phyloP scores from a whole-genome alignment of 2,797 vertebrate species.

The Corythornis leucogaster region DNA sequence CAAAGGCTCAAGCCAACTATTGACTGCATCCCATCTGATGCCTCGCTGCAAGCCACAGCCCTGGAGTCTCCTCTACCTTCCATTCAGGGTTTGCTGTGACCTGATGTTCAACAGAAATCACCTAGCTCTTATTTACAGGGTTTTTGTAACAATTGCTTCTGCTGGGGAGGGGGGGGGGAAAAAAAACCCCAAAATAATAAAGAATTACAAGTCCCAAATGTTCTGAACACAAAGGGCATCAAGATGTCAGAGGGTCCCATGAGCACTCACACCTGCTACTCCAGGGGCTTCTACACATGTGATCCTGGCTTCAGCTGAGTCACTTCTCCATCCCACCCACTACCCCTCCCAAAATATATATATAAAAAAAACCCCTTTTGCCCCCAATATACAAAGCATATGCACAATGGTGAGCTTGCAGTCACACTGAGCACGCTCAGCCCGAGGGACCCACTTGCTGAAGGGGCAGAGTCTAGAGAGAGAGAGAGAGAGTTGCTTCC shows the following conservation, averaged over 20 bases:
- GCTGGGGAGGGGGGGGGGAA: background rate
- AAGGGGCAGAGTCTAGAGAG: slow-evolving; percentile 56
- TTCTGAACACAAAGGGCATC: slow-evolving; percentile 70
- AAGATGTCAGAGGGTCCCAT: slow-evolving; percentile 69
- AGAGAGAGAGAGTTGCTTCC: background rate
- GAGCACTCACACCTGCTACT: slow-evolving; percentile 68
- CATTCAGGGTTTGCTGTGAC: slow-evolving; percentile 71
- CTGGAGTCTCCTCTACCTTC: slow-evolving; percentile 49
- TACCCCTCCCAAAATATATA: slow-evolving; percentile 65
- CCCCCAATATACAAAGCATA: slow-evolving; percentile 79
- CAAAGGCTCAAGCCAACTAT: slow-evolving; percentile 65
- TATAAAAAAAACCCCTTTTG: slow-evolving; percentile 70
- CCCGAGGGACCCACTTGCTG: slow-evolving; percentile 62
- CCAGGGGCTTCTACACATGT: slow-evolving; percentile 72
- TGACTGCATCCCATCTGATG: slow-evolving; percentile 42
- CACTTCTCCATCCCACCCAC: slow-evolving; percentile 70
- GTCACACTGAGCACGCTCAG: slow-evolving; percentile 73
- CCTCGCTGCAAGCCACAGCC: slow-evolving; percentile 11
- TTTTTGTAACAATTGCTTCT: slow-evolving; percentile 76
- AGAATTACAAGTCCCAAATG: slow-evolving; percentile 54
- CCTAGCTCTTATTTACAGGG: slow-evolving; percentile 81
- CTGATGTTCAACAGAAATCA: slow-evolving; percentile 68
- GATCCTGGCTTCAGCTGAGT: slow-evolving; percentile 71
- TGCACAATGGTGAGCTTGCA: slow-evolving; percentile 70
- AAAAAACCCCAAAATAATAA: background rate